These are phyloP conservation scores for Ramazzottius varieornatus DNA, from an alignment of 2,888 invertebrate genomes.

Conservation along the genomic window DNA sequence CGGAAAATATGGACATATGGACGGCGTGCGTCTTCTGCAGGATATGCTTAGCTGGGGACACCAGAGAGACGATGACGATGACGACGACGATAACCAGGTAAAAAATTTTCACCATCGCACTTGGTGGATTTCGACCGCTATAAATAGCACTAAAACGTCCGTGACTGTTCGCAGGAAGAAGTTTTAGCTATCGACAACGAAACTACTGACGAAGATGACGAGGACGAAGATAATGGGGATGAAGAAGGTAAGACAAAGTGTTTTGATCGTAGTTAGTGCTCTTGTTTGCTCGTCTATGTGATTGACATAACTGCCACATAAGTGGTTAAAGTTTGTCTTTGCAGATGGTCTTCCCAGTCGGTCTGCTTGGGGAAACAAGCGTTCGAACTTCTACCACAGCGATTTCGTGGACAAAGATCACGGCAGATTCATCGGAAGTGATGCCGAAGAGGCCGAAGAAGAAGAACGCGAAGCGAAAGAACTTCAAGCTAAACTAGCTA, in stretches of 20 bases:
- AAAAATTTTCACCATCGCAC: slow-evolving; percentile 8
- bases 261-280: no score
- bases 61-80: no score
- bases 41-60: no score
- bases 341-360: slow-evolving; percentile 12
- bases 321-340: no score
- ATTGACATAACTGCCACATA: no score
- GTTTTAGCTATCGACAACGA: slow-evolving; percentile 11
- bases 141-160: not conserved
- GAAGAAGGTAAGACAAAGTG: slow-evolving; percentile 10
- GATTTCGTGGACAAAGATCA: slow-evolving; percentile 12
- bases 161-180: slow-evolving; percentile 9
- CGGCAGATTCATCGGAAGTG: slow-evolving; percentile 14
- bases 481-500: slow-evolving; percentile 19
- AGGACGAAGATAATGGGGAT: slow-evolving; percentile 12
- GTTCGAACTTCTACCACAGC: slow-evolving; percentile 21
- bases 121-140: not conserved
- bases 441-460: slow-evolving; percentile 17
- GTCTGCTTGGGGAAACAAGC: slow-evolving; percentile 23
- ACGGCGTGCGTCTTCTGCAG: no score
- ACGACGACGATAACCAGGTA: no score
- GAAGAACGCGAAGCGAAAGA: slow-evolving; percentile 21
- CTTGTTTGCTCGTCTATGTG: no score
- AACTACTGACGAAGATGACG: slow-evolving; percentile 11
- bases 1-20: no score